Conservation (phyloP, 2,113 vertebrate genomes). For the Genyomyrus donnyi region DNA sequence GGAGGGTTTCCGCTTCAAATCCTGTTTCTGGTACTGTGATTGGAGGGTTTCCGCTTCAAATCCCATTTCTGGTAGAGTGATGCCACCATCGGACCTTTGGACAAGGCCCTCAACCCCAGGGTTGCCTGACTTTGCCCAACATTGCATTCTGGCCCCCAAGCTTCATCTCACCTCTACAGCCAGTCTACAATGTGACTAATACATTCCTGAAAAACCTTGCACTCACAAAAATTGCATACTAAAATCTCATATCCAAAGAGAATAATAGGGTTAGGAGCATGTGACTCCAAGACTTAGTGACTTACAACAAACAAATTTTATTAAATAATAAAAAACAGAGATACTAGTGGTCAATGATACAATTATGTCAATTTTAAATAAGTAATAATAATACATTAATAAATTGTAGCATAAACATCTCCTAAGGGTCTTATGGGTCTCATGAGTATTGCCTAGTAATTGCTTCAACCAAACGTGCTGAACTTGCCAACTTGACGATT, state of each 20-base stretch:
- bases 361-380: background rate
- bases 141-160: background rate
- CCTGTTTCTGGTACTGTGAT: background rate
- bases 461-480: no score
- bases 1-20: background rate
- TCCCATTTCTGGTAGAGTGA: background rate
- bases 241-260: background rate
- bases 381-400: background rate
- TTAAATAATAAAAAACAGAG: background rate
- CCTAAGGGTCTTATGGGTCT: background rate
- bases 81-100: background rate
- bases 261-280: background rate
- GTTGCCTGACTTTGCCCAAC: background rate
- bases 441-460: background rate
- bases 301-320: background rate
- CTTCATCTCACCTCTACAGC: background rate
- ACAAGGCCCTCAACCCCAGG: background rate
- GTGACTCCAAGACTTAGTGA: background rate
- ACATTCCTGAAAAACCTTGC: background rate
- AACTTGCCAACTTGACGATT: no score
- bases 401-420: background rate
- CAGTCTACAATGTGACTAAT: background rate
- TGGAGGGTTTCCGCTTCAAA: background rate
- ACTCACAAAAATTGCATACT: background rate
- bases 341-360: background rate